Base-by-base conservation (phyloP, 2,113 vertebrate species). In the Stegastes partitus region DNA sequence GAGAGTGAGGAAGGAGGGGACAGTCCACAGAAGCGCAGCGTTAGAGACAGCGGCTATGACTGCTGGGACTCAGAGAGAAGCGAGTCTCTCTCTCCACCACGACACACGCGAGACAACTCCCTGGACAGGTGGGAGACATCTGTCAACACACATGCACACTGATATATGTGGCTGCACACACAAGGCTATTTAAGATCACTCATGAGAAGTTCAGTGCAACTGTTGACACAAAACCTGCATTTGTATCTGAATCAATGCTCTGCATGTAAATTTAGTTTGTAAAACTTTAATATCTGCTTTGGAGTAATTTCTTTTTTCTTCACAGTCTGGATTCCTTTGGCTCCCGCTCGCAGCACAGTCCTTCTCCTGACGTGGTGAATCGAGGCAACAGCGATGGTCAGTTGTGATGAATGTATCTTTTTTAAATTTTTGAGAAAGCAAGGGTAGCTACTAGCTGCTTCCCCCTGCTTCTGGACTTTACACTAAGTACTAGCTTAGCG, bases 1-100 rank as follows among this genome's bases (percentile, higher is more conserved):
- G 94, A 93, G 37, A 87, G 61, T 5, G 94, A 99, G 42, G 96
- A 98, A 31, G 87, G 93, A 44, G 97, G 96, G 4, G 98, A 91
- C 31, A 82, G 68, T 67, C 61, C 96, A 54, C 98, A 96, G 6
- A 98, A 97, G 58, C 95, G 96, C 71, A 95, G 95, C 42, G 96
- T 99, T 55, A 95, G 98, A 53, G 98, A 99, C 96, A 99, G 98
- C 0, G 97, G 97, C 74, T 99, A 98, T n/a, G 98, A 99, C 92
- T 97, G 96, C 91, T 99, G 98, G 97, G 98, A 99, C 77, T 97
- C 97, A 0, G 98, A 99, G 75, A 96, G 96, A 90, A 99, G 97
- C 0, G 97, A 98, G 68, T 99, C 97, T 11, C 96, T 99, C 11
- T 99, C 98, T 21, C 97, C 98, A 0, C 97, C 97, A 15, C 94